Percentiles rank a stretch among this genome's conserved stretches.
Conservation (phyloP, 2,888 invertebrate genomes). For the Drosophila subquinaria region DNA sequence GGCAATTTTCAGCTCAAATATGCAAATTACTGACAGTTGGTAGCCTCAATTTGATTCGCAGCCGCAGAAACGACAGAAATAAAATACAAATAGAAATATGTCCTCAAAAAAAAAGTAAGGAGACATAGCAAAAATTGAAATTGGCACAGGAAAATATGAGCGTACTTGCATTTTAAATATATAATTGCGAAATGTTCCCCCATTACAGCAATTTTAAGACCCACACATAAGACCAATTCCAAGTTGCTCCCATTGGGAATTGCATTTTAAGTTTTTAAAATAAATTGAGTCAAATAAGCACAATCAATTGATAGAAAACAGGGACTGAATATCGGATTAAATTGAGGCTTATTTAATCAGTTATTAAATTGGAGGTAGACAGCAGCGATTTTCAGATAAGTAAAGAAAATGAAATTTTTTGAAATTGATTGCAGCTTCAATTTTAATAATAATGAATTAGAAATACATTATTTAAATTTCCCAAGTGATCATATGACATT, state of each 20-base stretch:
- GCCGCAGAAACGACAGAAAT: conserved; percentile 43
- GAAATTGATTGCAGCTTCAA: background rate
- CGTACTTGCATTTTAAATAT: conserved; percentile 69
- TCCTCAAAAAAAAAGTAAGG: conserved; percentile 24
- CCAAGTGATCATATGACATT: too few species aligned
- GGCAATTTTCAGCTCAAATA: conserved; percentile 74
- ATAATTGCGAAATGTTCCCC: conserved; percentile 59
- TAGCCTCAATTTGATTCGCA: conserved; percentile 75
- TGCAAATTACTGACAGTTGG: conserved; percentile 78
- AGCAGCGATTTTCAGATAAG: background rate
- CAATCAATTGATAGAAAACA: background rate
- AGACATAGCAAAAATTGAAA: conserved; percentile 21
- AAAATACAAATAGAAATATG: conserved; percentile 44
- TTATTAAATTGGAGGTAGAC: background rate
- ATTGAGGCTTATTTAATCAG: conserved; percentile 3
- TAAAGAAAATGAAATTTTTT: background rate
- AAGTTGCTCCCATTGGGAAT: conserved; percentile 38
- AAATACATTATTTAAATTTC: too few species aligned
- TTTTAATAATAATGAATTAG: too few species aligned
- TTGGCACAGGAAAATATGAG: conserved; percentile 59
- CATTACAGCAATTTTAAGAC: conserved; percentile 31
- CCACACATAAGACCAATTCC: background rate
- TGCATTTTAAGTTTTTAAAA: conserved; percentile 38
- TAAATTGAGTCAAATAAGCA: conserved; percentile 26
- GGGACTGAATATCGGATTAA: background rate